Evolutionary conservation across 2,888 invertebrate species (phyloP).

Genomic region (Drosophila paramelanica): DNA sequence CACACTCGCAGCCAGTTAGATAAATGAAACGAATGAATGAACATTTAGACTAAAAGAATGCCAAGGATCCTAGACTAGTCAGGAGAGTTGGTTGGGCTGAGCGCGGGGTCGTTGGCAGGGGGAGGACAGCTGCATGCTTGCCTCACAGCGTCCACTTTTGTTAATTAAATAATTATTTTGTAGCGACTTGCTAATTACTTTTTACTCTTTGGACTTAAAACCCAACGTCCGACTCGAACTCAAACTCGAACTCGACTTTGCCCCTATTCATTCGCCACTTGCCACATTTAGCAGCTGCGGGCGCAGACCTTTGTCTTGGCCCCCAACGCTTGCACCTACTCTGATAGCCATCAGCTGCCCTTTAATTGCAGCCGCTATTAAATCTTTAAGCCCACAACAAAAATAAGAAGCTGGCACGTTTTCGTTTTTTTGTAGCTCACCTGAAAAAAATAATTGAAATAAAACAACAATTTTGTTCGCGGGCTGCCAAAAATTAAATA

Average conservation of each 20-base stretch:
- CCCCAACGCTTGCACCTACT: constrained; percentile 14
- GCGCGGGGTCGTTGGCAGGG: not conserved
- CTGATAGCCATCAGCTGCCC: constrained; percentile 23
- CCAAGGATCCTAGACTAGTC: constrained; percentile 16
- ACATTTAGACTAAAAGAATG: constrained; percentile 61
- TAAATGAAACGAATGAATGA: constrained; percentile 75
- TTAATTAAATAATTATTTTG: constrained; percentile 82
- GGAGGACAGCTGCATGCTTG: constrained; percentile 14
- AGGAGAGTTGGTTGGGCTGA: not conserved
- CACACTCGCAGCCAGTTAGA: constrained; percentile 46
- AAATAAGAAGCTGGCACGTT: not conserved
- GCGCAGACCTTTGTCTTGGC: constrained; percentile 32
- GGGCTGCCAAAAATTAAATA: not conserved
- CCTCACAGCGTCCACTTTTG: constrained; percentile 59
- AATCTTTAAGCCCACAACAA: constrained; percentile 1
- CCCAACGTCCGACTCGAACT: not conserved
- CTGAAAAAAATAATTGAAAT: constrained; percentile 23
- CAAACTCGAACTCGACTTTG: constrained; percentile 19
- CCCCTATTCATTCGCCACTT: constrained; percentile 61
- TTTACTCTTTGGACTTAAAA: constrained; percentile 47
- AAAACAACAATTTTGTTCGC: not conserved
- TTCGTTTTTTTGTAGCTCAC: not conserved
- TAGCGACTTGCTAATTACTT: constrained; percentile 76
- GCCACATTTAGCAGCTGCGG: constrained; percentile 37
- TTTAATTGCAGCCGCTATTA: constrained; percentile 6